A percentile compares a stretch with the other conserved stretches of the same genome.
Conservation (phyloP, 2,113 vertebrate species). For the Chionomys nivalis region DNA sequence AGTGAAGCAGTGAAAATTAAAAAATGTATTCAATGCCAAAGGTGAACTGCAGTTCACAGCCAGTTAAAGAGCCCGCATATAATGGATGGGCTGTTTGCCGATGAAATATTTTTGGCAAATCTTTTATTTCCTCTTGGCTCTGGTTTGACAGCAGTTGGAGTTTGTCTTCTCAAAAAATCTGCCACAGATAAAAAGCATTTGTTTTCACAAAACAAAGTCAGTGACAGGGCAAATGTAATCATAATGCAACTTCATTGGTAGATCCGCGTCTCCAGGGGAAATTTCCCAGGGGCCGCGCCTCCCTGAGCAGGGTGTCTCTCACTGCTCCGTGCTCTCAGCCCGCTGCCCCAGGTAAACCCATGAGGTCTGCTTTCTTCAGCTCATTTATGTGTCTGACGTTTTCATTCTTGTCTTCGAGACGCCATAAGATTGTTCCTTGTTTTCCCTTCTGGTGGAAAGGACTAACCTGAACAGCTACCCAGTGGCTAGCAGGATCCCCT, state of each 20-base stretch:
- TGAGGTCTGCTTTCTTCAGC: neutral
- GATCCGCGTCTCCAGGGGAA: neutral
- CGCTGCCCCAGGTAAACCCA: neutral
- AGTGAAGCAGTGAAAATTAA: constrained; percentile 31
- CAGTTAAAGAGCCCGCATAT: neutral
- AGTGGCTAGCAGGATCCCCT: neutral
- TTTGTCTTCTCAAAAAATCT: constrained; percentile 39
- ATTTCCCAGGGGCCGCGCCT: neutral
- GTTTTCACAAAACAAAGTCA: neutral
- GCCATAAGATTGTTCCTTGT: neutral
- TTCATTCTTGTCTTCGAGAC: neutral
- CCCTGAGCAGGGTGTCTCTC: neutral
- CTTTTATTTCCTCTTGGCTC: constrained; percentile 53
- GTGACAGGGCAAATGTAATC: neutral
- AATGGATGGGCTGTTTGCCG: constrained; percentile 1
- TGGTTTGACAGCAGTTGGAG: constrained; percentile 15
- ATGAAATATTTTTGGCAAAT: constrained; percentile 1
- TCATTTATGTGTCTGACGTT: neutral
- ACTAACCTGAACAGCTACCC: neutral
- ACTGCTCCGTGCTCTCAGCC: neutral
- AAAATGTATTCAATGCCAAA: constrained; percentile 38
- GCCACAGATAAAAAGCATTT: constrained; percentile 27
- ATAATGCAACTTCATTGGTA: neutral
- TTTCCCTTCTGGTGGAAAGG: neutral
- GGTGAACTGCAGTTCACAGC: constrained; percentile 60